phyloP scores from a whole-genome alignment of 2,797 vertebrate species.

The Coilia nasus region DNA sequence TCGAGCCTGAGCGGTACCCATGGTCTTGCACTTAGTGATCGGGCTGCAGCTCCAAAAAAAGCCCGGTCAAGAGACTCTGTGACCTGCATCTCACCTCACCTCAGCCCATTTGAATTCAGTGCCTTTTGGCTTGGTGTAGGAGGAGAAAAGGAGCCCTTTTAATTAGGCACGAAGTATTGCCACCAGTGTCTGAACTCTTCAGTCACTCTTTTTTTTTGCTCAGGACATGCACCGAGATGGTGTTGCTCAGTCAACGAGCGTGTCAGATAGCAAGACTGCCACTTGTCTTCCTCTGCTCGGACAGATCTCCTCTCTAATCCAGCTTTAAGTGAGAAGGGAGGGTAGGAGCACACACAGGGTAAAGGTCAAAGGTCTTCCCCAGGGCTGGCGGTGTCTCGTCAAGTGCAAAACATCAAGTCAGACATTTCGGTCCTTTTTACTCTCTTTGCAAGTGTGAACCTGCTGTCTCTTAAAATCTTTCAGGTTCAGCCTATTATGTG shows the following conservation, averaged over 20 bases:
- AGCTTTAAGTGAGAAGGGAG: conserved; percentile 5
- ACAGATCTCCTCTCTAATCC: conserved; percentile 11
- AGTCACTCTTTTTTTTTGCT: neutral
- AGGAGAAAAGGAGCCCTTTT: neutral
- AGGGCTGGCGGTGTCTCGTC: neutral
- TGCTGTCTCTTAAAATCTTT: neutral
- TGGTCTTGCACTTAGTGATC: conserved; percentile 3
- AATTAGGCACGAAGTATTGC: neutral
- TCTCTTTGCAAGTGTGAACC: neutral
- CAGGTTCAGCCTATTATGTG: neutral
- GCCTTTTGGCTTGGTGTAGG: neutral
- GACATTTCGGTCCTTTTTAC: neutral
- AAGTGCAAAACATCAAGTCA: neutral
- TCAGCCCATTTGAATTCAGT: neutral
- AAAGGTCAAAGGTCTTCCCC: neutral
- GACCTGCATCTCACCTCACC: conserved; percentile 8
- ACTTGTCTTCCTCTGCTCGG: neutral
- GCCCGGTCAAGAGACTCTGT: neutral
- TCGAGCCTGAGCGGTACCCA: neutral
- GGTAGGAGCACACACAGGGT: neutral
- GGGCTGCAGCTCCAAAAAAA: neutral
- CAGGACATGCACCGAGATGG: neutral
- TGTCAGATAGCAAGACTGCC: neutral
- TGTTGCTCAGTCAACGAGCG: neutral
- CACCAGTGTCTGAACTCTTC: neutral